phyloP scores from a whole-genome alignment of 2,797 vertebrate genomes.

The Anas bahamensis region DNA sequence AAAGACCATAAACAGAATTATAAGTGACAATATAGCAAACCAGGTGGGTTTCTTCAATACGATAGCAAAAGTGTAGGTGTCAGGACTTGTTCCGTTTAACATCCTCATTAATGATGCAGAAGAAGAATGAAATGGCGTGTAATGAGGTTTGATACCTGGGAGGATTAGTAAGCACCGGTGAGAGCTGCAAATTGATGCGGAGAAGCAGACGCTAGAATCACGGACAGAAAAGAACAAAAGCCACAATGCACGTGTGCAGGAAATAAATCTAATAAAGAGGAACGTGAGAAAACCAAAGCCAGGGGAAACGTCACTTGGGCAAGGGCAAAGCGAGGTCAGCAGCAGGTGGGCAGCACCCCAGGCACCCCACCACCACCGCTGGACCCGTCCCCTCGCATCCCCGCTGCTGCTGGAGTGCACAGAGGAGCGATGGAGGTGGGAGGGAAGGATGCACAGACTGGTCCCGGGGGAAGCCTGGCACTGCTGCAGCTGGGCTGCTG shows the following conservation, averaged over 20 bases:
- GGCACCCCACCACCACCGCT: too few species aligned
- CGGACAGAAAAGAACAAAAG: not conserved
- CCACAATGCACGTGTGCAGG: accelerated
- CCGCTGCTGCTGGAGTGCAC: not conserved
- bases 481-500: not conserved
- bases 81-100: not conserved
- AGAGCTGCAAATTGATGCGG: not conserved
- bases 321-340: not conserved
- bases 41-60: not conserved
- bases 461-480: not conserved
- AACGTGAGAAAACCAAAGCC: not conserved
- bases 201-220: not conserved
- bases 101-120: not conserved
- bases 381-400: not conserved
- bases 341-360: too few species aligned
- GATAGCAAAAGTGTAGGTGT: not conserved
- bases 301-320: not conserved
- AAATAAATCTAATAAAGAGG: not conserved
- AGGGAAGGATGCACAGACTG: accelerated
- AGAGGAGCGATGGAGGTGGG: too few species aligned
- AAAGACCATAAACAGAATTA: not conserved
- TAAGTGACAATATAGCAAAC: not conserved
- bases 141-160: slow-evolving; percentile 6
- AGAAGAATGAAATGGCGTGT: not conserved
- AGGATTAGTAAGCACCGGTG: not conserved